Evolutionary conservation across 2,888 invertebrate genomes (phyloP), one percentile per base, ranked within the genome.

Genomic region (Neria commutata): DNA sequence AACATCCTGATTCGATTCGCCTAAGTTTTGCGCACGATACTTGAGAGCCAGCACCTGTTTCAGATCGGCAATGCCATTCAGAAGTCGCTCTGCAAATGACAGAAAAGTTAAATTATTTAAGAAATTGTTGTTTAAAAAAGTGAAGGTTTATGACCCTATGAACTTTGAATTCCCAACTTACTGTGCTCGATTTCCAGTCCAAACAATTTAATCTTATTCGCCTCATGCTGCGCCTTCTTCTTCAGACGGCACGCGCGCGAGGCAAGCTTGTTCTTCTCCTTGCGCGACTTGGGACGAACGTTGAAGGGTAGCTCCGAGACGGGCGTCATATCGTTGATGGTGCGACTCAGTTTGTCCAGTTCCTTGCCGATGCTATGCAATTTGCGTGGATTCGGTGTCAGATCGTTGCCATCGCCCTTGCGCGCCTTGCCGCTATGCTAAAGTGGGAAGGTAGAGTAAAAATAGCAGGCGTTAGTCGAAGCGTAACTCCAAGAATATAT

Each of bases 221-320:
- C 98, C 83, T 98, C 98, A 80, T 98, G 98, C 78, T 98, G 98
- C 3, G 98, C 98, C 83, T 98, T 98, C 83, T 98, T 98, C 87
- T 98, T 98, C 74, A 98, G 85, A 33, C 98, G 88, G 80, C 98
- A 98, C 29, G 97, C 98, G 63, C 98, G 88, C 0, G 98, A 98
- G 10, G 98, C 98, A 56, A 98, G 84, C 83, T 98, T 98, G 81
- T 98, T 98, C 80, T 98, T 98, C 81, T 98, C 98, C 81, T 97
- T 97, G 56, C 97, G 87, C n/a, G 95, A 94, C 79, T 93, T 94
- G 11, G 94, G 92, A 67, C 95, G 84, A 26, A 91, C 89, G 75
- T 91, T 92, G 78, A 93, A 92, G 42, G 95, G 95, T 70, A 97
- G 83, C 80, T 96, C 96, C 71, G 93, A 94, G 8, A 95, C 94